A percentile compares a stretch with the other conserved stretches of the same genome.
These are phyloP conservation scores for Papilio elwesi DNA, from an alignment of 2,888 invertebrate species.

Conservation along the genomic window DNA sequence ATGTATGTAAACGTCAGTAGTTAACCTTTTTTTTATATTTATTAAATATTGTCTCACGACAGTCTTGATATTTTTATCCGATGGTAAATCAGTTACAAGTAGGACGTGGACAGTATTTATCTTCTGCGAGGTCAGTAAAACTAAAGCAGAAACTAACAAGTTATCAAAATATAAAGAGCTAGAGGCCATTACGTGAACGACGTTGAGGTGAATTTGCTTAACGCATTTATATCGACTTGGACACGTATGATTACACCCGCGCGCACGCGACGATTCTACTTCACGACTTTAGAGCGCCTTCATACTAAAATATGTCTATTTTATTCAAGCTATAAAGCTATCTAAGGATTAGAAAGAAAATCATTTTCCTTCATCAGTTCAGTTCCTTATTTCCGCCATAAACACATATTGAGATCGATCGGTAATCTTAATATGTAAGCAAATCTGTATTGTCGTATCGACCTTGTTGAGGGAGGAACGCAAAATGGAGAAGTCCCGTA, in stretches of 20 bases:
- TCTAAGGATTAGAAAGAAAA: too few species aligned
- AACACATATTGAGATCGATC: too few species aligned
- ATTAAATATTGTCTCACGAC: too few species aligned
- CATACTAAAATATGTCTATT: constrained; percentile 19
- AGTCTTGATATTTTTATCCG: too few species aligned
- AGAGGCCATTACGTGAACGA: constrained; percentile 37
- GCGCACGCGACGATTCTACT: constrained; percentile 44
- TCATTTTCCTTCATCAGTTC: background rate
- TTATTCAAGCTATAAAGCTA: too few species aligned
- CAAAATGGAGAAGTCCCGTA: too few species aligned
- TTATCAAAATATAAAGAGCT: constrained; percentile 19
- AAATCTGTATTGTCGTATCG: too few species aligned
- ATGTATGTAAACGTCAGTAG: too few species aligned
- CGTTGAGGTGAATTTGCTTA: constrained; percentile 40
- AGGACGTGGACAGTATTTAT: background rate
- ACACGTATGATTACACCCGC: constrained; percentile 50
- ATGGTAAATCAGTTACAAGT: background rate
- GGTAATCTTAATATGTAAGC: too few species aligned
- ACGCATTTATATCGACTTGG: constrained; percentile 45
- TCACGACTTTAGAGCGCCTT: constrained; percentile 26
- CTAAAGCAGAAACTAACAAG: background rate
- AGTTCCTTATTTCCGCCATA: too few species aligned
- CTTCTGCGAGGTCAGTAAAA: background rate
- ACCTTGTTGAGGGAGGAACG: too few species aligned
- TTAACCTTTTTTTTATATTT: too few species aligned